Conservation (phyloP, 2,797 vertebrate genomes). For the Hipposideros larvatus region DNA sequence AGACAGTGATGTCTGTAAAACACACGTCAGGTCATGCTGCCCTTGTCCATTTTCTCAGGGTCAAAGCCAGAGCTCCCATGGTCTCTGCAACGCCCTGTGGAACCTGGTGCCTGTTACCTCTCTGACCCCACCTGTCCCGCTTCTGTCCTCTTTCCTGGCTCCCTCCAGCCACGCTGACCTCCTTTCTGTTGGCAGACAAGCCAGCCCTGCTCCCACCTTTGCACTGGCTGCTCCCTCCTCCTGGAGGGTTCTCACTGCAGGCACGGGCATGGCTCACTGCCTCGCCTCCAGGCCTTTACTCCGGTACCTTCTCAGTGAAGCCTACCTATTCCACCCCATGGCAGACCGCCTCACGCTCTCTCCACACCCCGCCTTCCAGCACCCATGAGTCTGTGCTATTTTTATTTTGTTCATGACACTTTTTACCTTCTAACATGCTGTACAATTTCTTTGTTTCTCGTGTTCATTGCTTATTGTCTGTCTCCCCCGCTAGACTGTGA, state of each 20-base stretch:
- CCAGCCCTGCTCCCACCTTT: not conserved
- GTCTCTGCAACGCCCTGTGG: not conserved
- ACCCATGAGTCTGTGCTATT: not conserved
- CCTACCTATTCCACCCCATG: not conserved
- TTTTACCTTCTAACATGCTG: not conserved
- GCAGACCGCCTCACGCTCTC: not conserved
- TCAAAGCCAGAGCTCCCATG: not conserved
- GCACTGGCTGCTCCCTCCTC: not conserved
- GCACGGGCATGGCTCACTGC: not conserved
- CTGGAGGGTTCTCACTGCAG: not conserved
- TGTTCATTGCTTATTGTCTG: not conserved
- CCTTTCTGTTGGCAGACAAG: not conserved
- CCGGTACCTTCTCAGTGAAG: not conserved
- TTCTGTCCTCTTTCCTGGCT: not conserved
- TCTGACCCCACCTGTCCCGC: not conserved
- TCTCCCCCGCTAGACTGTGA: not conserved
- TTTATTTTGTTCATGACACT: not conserved
- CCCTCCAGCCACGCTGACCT: not conserved
- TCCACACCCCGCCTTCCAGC: too few relatives aligned
- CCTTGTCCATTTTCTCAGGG: not conserved
- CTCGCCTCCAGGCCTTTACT: not conserved
- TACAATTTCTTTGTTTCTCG: not conserved
- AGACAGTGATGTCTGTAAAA: not conserved
- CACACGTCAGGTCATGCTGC: not conserved
- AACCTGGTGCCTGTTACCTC: not conserved